Conservation (phyloP, 2,113 vertebrate genomes). For the Sardina pilchardus region DNA sequence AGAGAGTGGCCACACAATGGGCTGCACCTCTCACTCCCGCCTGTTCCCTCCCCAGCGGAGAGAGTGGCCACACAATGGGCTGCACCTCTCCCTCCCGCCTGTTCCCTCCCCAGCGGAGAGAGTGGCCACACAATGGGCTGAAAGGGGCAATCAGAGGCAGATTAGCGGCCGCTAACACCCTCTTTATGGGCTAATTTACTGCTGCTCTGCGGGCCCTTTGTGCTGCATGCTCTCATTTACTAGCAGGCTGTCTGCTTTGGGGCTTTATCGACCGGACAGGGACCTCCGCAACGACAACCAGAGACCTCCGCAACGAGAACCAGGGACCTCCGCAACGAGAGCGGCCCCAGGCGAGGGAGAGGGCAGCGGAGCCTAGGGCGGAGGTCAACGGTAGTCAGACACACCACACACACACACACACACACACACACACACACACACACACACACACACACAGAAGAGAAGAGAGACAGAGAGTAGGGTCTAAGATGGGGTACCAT, state of each 20-base stretch:
- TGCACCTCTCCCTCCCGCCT: slow-evolving; percentile 39
- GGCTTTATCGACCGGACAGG: slow-evolving; percentile 52
- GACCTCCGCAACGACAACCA: slow-evolving; percentile 46
- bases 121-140: slow-evolving; percentile 29
- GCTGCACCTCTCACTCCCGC: slow-evolving; percentile 37
- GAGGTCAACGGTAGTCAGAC: slow-evolving; percentile 56
- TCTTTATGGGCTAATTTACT: slow-evolving; percentile 10
- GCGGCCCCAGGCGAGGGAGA: slow-evolving; percentile 18
- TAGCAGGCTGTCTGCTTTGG: slow-evolving; percentile 51
- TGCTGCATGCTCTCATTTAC: slow-evolving; percentile 57
- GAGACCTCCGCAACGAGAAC: not conserved
- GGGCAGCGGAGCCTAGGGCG: slow-evolving; percentile 33
- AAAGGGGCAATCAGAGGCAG: slow-evolving; percentile 14
- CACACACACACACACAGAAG: not conserved
- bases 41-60: slow-evolving; percentile 46
- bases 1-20: slow-evolving; percentile 37
- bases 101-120: slow-evolving; percentile 48
- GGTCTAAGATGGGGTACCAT: no score
- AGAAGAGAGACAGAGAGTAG: not conserved
- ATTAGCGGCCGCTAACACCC: slow-evolving; percentile 29
- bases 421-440: slow-evolving; percentile 29
- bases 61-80: slow-evolving; percentile 34
- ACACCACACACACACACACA: slow-evolving; percentile 36
- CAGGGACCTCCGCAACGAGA: not conserved
- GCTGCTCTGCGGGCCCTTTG: slow-evolving; percentile 49